These are phyloP conservation scores for Leucophora obtusa DNA, from an alignment of 2,888 invertebrate species.

Conservation along the genomic window DNA sequence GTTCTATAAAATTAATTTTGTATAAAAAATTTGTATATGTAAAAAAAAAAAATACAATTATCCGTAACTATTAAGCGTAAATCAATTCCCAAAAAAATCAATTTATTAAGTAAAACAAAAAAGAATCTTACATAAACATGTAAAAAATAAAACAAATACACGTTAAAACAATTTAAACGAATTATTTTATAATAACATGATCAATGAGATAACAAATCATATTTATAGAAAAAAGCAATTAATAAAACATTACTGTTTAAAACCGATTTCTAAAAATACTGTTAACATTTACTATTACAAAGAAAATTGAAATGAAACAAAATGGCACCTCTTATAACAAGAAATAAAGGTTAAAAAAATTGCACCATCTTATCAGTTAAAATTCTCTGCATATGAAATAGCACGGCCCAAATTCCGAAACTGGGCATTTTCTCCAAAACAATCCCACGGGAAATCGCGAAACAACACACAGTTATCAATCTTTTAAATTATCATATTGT, in stretches of 20 bases:
- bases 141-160: constrained; percentile 1
- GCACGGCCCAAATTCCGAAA: not conserved
- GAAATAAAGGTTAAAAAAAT: constrained; percentile 10
- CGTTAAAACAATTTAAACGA: not conserved
- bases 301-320: constrained; percentile 9
- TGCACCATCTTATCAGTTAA: not conserved
- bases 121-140: not conserved
- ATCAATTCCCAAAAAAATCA: not conserved
- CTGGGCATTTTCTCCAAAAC: too few species aligned
- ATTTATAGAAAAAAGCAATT: constrained; percentile 37
- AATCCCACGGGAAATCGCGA: too few species aligned
- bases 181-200: too few species aligned
- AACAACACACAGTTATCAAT: too few species aligned
- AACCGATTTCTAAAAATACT: constrained; percentile 55
- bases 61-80: not conserved
- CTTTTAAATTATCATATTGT: too few species aligned
- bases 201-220: constrained; percentile 19
- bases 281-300: constrained; percentile 60
- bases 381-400: not conserved
- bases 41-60: too few species aligned
- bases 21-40: too few species aligned
- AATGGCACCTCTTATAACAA: not conserved
- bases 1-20: not conserved
- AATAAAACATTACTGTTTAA: constrained; percentile 29
- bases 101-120: not conserved